Base-by-base conservation (phyloP, 2,797 vertebrate genomes). In the Enteromius fasciolatus region DNA sequence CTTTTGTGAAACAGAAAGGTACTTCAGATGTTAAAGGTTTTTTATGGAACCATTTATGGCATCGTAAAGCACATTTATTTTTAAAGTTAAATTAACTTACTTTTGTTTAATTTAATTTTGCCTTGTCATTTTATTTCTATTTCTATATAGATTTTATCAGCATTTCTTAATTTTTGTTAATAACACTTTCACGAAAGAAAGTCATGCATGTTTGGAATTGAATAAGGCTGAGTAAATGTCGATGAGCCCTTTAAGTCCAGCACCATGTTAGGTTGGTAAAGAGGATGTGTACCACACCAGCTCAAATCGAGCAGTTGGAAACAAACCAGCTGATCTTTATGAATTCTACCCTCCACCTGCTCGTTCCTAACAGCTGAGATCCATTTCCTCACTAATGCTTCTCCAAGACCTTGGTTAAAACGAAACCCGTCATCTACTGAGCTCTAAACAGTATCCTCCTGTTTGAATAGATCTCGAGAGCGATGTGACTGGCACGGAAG, bases 391-490 rank as follows among this genome's bases (percentile, higher is more conserved):
- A 44, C 70, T 44, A 48, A 66, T 75, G 46, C 46, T 82, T 66
- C 59, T 41, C 70, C 70, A 44, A 66, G 44, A 5, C 28, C 28
- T 17, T 6, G 61, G 57, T 75, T 75, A 67, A 73, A 73, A 66
- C 14, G 10, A 72, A 81, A 77, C 69, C 0, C 12, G 61, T 63
- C 50, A 57, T 77, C 76, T 73, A 25, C 83, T 90, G 87, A 92
- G 88, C 89, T 84, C 88, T 52, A 50, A 87, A 78, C 87, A 89
- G 91, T 90, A 73, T 85, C 48, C 87, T 84, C 88, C 87, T 87
- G 84, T 92, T 88, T 81, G 84, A 88, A 85, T 85, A 87, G 89
- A 90, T 88, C 88, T 85, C 83, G 84, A 41, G 83, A 73, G 83
- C 86, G 86, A 90, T 52, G 63, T 84, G 57, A 81, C 52, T 64